A percentile compares a stretch with the other conserved stretches of the same genome.
These are phyloP conservation scores for Ptychadena robeensis DNA, from an alignment of 2,797 vertebrate species.

Conservation along the genomic window DNA sequence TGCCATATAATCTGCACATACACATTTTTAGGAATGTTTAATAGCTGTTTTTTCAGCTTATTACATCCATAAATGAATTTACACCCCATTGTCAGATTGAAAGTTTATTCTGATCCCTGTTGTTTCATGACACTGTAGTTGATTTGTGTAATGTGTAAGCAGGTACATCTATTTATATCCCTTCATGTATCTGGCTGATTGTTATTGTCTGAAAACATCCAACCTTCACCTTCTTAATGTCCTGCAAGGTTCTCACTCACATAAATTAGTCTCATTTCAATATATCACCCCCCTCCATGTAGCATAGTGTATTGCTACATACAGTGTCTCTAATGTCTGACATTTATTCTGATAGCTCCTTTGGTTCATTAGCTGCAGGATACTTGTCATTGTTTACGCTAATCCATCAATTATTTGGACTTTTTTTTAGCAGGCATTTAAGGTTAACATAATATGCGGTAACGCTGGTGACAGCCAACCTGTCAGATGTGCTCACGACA, in stretches of 20 bases:
- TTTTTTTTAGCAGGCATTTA: conserved; percentile 28
- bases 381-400: conserved; percentile 36
- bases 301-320: conserved; percentile 2
- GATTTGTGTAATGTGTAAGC: neutral
- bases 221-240: neutral
- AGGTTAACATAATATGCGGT: conserved; percentile 3
- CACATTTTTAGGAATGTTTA: neutral
- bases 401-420: conserved; percentile 48
- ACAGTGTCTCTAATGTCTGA: conserved; percentile 38
- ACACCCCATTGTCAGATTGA: neutral
- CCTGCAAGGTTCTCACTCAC: neutral
- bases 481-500: neutral
- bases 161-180: neutral
- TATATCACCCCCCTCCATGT: conserved; percentile 15
- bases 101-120: neutral
- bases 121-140: neutral
- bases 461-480: neutral
- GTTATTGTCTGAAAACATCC: neutral
- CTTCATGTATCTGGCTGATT: neutral
- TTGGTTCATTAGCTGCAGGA: conserved; percentile 46
- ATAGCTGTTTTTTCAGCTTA: neutral
- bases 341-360: conserved; percentile 47
- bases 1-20: neutral
- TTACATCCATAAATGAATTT: neutral
- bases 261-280: neutral